Conservation (phyloP, 2,797 vertebrate genomes). For the Protonibea diacanthus region DNA sequence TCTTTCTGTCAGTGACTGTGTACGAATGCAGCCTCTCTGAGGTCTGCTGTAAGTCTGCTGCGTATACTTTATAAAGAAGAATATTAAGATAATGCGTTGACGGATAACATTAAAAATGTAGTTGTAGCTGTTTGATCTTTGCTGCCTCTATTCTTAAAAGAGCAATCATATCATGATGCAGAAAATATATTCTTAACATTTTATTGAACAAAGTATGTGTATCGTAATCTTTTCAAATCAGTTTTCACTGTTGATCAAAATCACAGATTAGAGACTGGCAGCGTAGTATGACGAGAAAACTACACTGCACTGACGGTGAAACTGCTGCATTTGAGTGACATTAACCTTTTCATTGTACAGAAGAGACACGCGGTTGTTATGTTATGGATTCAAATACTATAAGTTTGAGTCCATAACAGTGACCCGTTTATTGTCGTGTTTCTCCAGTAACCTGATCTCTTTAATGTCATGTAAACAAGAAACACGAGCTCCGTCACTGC, state of each 20-base stretch:
- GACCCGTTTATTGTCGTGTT: not conserved
- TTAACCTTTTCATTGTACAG: slow-evolving; percentile 4
- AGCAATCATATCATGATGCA: not conserved
- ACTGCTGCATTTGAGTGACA: not conserved
- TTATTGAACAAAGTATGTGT: slow-evolving; percentile 5
- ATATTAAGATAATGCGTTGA: not conserved
- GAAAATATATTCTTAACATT: not conserved
- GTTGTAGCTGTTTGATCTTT: not conserved
- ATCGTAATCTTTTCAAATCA: not conserved
- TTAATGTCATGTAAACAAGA: not conserved
- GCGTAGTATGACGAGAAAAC: not conserved
- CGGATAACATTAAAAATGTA: not conserved
- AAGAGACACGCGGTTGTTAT: not conserved
- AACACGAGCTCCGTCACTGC: not conserved
- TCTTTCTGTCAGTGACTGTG: slow-evolving; percentile 26
- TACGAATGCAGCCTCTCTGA: not conserved
- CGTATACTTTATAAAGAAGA: not conserved
- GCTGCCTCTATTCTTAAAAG: not conserved
- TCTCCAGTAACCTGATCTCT: not conserved
- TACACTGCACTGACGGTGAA: not conserved
- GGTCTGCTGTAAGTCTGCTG: not conserved
- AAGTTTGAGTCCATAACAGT: not conserved
- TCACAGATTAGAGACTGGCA: not conserved
- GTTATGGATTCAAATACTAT: too few species aligned
- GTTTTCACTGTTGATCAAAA: not conserved